Conservation (phyloP, 2,888 invertebrate species). For the Thera britannica region DNA sequence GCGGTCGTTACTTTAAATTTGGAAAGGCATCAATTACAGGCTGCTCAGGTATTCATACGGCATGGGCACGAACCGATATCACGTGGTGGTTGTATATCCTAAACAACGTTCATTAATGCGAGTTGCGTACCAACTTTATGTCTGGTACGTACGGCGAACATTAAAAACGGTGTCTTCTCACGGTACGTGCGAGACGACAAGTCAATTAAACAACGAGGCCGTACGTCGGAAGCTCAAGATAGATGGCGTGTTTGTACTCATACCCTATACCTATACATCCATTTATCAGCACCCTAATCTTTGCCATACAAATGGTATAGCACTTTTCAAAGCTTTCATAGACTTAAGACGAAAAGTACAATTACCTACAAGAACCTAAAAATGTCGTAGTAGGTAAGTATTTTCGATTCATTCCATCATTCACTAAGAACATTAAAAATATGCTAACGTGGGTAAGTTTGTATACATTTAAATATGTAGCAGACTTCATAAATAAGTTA, state of each 20-base stretch:
- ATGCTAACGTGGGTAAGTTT: constrained; percentile 47
- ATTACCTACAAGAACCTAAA: too few relatives aligned
- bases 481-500: constrained; percentile 80
- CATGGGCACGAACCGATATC: constrained; percentile 29
- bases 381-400: too few relatives aligned
- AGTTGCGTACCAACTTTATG: constrained; percentile 33
- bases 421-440: constrained; percentile 32
- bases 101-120: constrained; percentile 34
- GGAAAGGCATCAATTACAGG: constrained; percentile 32
- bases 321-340: too few relatives aligned
- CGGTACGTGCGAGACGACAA: constrained; percentile 48
- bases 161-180: constrained; percentile 34
- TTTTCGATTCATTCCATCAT: constrained; percentile 7
- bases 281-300: neutral
- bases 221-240: constrained; percentile 66
- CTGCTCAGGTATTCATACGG: constrained; percentile 35
- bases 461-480: constrained; percentile 74
- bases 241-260: constrained; percentile 62
- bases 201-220: constrained; percentile 69
- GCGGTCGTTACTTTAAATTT: constrained; percentile 28
- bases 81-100: constrained; percentile 35
- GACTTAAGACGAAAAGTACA: too few relatives aligned
- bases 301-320: neutral
- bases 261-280: constrained; percentile 30
- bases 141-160: constrained; percentile 29